phyloP scores from a whole-genome alignment of 2,797 vertebrate genomes.

The Peromyscus aztecus region DNA sequence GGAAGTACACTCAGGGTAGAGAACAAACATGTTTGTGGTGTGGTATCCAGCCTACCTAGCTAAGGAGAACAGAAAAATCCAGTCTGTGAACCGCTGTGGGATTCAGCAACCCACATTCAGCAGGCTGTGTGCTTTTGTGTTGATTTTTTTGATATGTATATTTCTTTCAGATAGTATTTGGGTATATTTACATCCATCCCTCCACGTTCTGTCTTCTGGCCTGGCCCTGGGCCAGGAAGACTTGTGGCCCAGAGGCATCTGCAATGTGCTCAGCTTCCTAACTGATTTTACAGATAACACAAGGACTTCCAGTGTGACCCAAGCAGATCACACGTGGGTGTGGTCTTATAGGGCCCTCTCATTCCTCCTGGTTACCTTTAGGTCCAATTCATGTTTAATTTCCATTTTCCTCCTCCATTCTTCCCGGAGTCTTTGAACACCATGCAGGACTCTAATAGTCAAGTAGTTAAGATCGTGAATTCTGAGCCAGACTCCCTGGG shows the following conservation, averaged over 20 bases:
- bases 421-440: conserved; percentile 23
- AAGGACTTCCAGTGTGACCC: neutral
- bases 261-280: neutral
- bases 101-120: neutral
- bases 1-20: neutral
- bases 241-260: neutral
- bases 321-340: neutral
- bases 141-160: neutral
- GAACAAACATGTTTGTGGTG: neutral
- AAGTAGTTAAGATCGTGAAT: neutral
- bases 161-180: neutral
- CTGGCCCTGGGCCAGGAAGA: neutral
- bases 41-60: neutral
- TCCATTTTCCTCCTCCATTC: neutral
- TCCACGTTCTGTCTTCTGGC: neutral
- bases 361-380: neutral
- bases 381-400: neutral
- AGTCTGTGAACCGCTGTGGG: neutral
- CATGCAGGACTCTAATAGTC: neutral
- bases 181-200: neutral
- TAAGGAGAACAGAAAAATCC: neutral
- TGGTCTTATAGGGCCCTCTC: neutral
- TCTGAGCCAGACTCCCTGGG: neutral
- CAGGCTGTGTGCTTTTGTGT: neutral
- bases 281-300: neutral